Percentiles rank a stretch among this genome's conserved stretches.
phyloP scores from a whole-genome alignment of 2,888 invertebrate species.

The Spisula subtruncata region DNA sequence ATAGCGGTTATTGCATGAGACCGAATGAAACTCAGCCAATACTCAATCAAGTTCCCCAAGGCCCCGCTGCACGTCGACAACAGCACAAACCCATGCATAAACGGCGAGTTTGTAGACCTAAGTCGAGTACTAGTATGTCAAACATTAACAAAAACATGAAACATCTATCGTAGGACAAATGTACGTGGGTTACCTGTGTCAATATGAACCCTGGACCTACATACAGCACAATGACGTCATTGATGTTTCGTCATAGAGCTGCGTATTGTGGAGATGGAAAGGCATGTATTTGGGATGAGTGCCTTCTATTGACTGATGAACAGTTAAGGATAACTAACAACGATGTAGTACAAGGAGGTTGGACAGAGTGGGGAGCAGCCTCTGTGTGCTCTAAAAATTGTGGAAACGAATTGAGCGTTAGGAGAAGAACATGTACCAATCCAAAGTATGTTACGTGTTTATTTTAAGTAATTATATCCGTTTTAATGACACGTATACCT shows the following conservation, averaged over 20 bases:
- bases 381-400: slow-evolving; percentile 1
- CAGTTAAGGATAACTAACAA: neutral
- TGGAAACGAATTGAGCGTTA: slow-evolving; percentile 9
- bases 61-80: too few species aligned
- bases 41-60: too few species aligned
- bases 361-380: neutral
- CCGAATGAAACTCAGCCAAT: too few species aligned
- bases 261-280: slow-evolving; percentile 23
- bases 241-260: neutral
- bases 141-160: too few species aligned
- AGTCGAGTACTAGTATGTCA: too few species aligned
- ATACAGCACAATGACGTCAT: neutral
- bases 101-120: too few species aligned
- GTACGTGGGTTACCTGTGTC: neutral
- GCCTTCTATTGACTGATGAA: neutral
- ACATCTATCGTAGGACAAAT: neutral
- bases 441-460: neutral
- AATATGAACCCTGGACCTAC: neutral
- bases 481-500: too few species aligned
- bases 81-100: too few species aligned
- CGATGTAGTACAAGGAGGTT: neutral
- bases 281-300: neutral
- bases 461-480: neutral
- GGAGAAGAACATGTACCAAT: slow-evolving; percentile 19
- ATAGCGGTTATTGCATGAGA: too few species aligned